A percentile compares a stretch with the other conserved stretches of the same genome.
Evolutionary conservation across 1,140 invertebrate genomes (phyloP).

Genomic region (Leptopilina clavipes): DNA sequence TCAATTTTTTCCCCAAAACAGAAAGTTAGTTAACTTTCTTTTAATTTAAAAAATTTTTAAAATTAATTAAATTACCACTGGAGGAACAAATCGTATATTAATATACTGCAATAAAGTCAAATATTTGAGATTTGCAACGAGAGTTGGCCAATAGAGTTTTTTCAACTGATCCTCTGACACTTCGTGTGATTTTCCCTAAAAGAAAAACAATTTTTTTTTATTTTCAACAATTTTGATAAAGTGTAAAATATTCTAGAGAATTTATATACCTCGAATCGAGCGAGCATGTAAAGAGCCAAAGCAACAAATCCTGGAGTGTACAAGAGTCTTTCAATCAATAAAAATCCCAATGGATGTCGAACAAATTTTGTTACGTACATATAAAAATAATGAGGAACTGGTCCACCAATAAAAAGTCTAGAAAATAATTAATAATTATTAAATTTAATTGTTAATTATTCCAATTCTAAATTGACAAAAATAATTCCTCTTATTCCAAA

Average conservation of each 20-base stretch:
- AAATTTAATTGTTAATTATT: no score
- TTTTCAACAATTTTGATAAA: not conserved
- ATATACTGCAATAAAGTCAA: conserved; percentile 82
- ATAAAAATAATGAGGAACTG: conserved; percentile 84
- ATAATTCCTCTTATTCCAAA: not conserved
- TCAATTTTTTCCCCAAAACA: no score
- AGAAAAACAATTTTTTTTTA: conserved; percentile 1
- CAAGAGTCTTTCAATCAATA: conserved; percentile 80
- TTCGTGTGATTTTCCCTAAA: conserved; percentile 79
- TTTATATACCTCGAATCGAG: conserved; percentile 79
- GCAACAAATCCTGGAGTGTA: conserved; percentile 82
- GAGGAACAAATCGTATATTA: conserved; percentile 82
- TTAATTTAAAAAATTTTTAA: no score
- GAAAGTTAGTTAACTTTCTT: no score
- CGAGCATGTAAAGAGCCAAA: conserved; percentile 80
- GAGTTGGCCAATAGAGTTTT: conserved; percentile 78
- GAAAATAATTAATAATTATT: conserved; percentile 16
- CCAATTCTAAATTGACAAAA: no score
- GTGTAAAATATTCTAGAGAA: conserved; percentile 34
- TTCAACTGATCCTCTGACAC: conserved; percentile 77
- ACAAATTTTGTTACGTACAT: conserved; percentile 73
- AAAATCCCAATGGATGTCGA: conserved; percentile 74
- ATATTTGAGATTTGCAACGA: conserved; percentile 83
- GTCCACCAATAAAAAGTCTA: conserved; percentile 82
- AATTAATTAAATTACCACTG: conserved; percentile 77